Conservation (phyloP, 2,888 invertebrate genomes). For the Bembecia ichneumoniformis region DNA sequence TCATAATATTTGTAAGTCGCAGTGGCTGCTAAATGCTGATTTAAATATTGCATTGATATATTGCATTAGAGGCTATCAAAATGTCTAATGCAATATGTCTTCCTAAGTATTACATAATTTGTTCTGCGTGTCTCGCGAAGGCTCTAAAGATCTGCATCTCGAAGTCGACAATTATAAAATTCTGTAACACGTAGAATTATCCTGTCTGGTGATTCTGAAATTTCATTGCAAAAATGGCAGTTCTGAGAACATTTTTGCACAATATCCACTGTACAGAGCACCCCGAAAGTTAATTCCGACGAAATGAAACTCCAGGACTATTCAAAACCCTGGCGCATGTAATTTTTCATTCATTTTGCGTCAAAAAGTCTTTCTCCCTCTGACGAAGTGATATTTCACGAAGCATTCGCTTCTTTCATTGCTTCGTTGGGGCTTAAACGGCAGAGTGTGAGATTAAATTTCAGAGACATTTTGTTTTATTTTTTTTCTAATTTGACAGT, state of each 20-base stretch:
- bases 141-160: too few species aligned
- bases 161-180: too few species aligned
- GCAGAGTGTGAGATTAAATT: slow-evolving; percentile 13
- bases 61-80: too few species aligned
- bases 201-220: background rate
- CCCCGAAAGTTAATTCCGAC: slow-evolving; percentile 9
- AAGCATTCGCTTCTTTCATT: slow-evolving; percentile 10
- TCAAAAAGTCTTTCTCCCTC: slow-evolving; percentile 26
- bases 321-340: slow-evolving; percentile 29
- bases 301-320: slow-evolving; percentile 14
- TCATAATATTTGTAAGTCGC: too few species aligned
- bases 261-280: background rate
- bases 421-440: slow-evolving; percentile 5
- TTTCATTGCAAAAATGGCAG: background rate
- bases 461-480: slow-evolving; percentile 4
- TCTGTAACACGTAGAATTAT: background rate
- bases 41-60: too few species aligned
- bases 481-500: slow-evolving; percentile 6
- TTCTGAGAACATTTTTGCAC: background rate
- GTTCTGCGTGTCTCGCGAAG: too few species aligned
- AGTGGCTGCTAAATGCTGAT: too few species aligned
- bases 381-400: slow-evolving; percentile 15
- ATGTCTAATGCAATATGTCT: too few species aligned
- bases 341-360: slow-evolving; percentile 51
- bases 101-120: too few species aligned